These are phyloP conservation scores for Microctonus brassicae DNA, from an alignment of 2,888 invertebrate species.

Conservation along the genomic window DNA sequence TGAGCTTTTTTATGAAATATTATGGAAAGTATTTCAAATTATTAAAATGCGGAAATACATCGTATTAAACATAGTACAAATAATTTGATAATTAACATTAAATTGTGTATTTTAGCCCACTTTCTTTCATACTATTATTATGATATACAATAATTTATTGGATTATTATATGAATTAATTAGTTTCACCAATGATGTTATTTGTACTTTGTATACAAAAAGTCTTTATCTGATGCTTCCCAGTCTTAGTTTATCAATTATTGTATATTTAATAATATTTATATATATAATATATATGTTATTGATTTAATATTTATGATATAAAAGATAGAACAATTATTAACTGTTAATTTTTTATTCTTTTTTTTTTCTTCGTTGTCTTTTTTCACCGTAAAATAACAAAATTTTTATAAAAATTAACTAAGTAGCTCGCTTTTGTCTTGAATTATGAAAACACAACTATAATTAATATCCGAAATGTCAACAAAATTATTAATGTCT, in stretches of 20 bases:
- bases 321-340: background rate
- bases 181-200: background rate
- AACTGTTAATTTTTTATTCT: background rate
- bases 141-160: constrained; percentile 23
- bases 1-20: background rate
- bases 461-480: constrained; percentile 9
- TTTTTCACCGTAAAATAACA: background rate
- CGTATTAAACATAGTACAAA: background rate
- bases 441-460: background rate
- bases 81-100: background rate
- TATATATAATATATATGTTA: background rate
- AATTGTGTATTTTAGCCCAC: background rate
- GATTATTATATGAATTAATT: background rate
- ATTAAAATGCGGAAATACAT: background rate
- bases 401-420: constrained; percentile 18
- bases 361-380: background rate
- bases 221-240: constrained; percentile 15
- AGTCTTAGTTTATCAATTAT: constrained; percentile 12
- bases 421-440: background rate
- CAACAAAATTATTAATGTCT: constrained; percentile 23
- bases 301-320: background rate
- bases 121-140: background rate
- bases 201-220: background rate
- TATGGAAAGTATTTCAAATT: background rate
- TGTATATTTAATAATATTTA: background rate